Conservation (phyloP, 2,888 invertebrate species). For the Drosophila falleni region DNA sequence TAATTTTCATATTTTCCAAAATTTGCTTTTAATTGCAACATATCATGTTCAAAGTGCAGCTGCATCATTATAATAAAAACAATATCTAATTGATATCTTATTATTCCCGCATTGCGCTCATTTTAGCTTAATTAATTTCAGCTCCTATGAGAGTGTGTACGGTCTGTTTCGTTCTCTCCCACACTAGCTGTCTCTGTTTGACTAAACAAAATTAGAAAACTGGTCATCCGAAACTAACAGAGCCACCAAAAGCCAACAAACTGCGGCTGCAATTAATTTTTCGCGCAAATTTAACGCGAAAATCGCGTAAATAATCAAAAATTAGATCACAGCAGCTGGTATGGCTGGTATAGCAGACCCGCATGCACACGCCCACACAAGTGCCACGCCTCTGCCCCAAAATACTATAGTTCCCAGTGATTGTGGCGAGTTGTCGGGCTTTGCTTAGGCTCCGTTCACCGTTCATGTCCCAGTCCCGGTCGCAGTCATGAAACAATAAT, state of each 20-base stretch:
- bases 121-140: conserved; percentile 47
- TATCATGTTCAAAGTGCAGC: neutral
- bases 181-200: neutral
- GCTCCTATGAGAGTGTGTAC: conserved; percentile 8
- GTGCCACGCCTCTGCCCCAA: conserved; percentile 5
- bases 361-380: neutral
- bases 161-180: neutral
- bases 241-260: conserved; percentile 56
- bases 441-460: conserved; percentile 62
- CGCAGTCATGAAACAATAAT: conserved; percentile 78
- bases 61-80: conserved; percentile 7
- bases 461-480: conserved; percentile 46
- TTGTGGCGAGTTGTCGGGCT: conserved; percentile 67
- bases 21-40: neutral
- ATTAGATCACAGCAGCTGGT: conserved; percentile 65
- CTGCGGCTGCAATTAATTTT: conserved; percentile 69
- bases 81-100: conserved; percentile 39
- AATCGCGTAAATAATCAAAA: conserved; percentile 76
- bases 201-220: conserved; percentile 22
- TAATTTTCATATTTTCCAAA: neutral
- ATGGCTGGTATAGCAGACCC: conserved; percentile 4
- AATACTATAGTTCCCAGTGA: conserved; percentile 50
- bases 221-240: conserved; percentile 30
- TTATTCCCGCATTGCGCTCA: conserved; percentile 26
- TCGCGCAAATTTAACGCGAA: conserved; percentile 62